Conservation (phyloP, 2,797 vertebrate species). For the Staurois parvus region DNA sequence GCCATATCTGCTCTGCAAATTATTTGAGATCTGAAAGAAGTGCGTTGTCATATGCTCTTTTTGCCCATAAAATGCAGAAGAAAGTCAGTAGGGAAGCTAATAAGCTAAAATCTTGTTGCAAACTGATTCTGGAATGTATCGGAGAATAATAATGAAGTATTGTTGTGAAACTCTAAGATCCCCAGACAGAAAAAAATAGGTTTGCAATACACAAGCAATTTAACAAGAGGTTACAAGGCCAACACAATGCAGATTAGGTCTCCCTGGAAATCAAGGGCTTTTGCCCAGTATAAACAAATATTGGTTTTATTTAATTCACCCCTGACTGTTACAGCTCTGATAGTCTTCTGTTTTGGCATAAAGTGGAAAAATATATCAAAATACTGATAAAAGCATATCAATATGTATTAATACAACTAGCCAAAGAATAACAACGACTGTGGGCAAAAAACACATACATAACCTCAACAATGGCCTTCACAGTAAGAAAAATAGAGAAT, state of each 20-base stretch:
- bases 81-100: too few relatives aligned
- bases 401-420: conserved; percentile 23
- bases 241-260: neutral
- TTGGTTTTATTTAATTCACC: neutral
- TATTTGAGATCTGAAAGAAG: too few relatives aligned
- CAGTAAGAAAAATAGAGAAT: neutral
- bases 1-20: too few relatives aligned
- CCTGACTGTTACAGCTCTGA: neutral
- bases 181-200: too few relatives aligned
- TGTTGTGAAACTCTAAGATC: too few relatives aligned
- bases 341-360: neutral
- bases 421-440: conserved; percentile 36
- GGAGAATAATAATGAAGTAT: too few relatives aligned
- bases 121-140: too few relatives aligned
- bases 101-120: too few relatives aligned
- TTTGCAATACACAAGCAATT: neutral
- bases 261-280: neutral
- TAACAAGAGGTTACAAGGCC: neutral
- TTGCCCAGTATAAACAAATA: conserved; percentile 23
- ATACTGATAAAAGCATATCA: conserved; percentile 4
- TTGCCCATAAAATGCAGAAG: too few relatives aligned
- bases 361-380: conserved; percentile 2
- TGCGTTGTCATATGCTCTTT: too few relatives aligned
- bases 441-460: neutral
- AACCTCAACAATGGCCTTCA: neutral